Base-by-base conservation (phyloP, 2,888 invertebrate species). In the Timema cristinae region DNA sequence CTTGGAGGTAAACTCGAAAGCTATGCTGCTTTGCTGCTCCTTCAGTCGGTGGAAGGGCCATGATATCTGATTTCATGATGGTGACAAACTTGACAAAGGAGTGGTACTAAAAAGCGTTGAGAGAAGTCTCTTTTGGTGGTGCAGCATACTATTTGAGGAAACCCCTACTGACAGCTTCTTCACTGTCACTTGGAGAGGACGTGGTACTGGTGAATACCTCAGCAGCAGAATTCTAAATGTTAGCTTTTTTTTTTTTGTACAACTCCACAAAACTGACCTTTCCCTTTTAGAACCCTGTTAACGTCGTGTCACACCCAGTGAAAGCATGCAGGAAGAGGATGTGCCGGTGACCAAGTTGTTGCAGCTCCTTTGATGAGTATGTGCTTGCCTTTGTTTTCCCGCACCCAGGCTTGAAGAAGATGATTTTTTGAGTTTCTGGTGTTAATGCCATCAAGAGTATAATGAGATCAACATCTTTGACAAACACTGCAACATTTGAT, bases 1-100 rank as follows among this genome's bases (percentile, higher is more conserved):
- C 59, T 59, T 59, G 59, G 59, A 59, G 59, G n/a, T 59, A 59
- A 59, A 59, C 59, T 59, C 59, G 59, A 59, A 59, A 59, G 16
- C 59, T 59, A 59, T 59, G 59, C 7, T 59, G 7, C 52, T 52
- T 52, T 52, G 52, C 52, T 52, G 52, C 52, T 52, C 52, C 52
- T 52, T 52, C 52, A 52, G 52, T 52, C 11, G 52, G 52, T 11
- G 52, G 52, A 11, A 52, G 52, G 52, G 52, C 11, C 59, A 59
- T 15, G n/a, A 59, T 59, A 59, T 8, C 59, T 59, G 59, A 7
- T 59, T 59, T 59, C 59, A 59, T 59, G n/a, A 15, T 59, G n/a
- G 59, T 59, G n/a, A 59, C 59, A 59, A 7, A 59, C 59, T 59
- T 59, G n/a, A 59, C 7, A 59, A 59, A 59, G 16, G 59, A 59